A percentile compares a stretch with the other conserved stretches of the same genome.
phyloP scores from a whole-genome alignment of 1,140 invertebrate genomes.

The Coelopa frigida region DNA sequence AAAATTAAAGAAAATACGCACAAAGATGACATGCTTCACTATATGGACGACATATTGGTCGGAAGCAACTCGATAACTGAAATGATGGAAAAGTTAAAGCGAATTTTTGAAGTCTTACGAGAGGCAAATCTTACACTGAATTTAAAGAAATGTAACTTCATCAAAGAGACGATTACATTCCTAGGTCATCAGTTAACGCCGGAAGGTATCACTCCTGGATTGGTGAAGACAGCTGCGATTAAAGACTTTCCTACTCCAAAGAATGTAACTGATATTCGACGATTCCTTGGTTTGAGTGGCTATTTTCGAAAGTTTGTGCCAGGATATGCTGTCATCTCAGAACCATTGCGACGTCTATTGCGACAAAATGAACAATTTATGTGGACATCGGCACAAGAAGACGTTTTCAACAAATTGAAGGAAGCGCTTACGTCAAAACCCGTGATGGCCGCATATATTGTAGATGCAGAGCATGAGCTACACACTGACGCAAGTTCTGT shows the following conservation, averaged over 20 bases:
- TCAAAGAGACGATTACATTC: slow-evolving; percentile 16
- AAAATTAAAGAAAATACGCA: slow-evolving; percentile 1
- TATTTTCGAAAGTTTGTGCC: slow-evolving; percentile 27
- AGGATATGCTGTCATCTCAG: slow-evolving; percentile 22
- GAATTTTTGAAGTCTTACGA: slow-evolving; percentile 1
- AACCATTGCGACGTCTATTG: slow-evolving; percentile 6
- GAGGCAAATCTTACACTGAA: slow-evolving; percentile 43
- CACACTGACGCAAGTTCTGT: slow-evolving; percentile 32
- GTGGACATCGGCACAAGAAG: slow-evolving; percentile 23
- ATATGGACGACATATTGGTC: slow-evolving; percentile 14
- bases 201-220: slow-evolving; percentile 12
- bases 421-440: slow-evolving; percentile 16
- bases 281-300: slow-evolving; percentile 17
- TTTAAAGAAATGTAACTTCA: slow-evolving; percentile 44
- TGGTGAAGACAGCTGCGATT: slow-evolving; percentile 18
- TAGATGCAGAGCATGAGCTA: slow-evolving; percentile 16
- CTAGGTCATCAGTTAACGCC: slow-evolving; percentile 9
- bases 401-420: slow-evolving; percentile 29
- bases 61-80: neutral
- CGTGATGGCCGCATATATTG: neutral
- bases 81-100: slow-evolving; percentile 1
- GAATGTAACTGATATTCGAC: slow-evolving; percentile 5
- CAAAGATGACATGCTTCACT: slow-evolving; percentile 6
- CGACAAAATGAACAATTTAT: slow-evolving; percentile 21
- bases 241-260: slow-evolving; percentile 8